phyloP scores from a whole-genome alignment of 64 coral and sea anemone species.

The Montipora cactus region DNA sequence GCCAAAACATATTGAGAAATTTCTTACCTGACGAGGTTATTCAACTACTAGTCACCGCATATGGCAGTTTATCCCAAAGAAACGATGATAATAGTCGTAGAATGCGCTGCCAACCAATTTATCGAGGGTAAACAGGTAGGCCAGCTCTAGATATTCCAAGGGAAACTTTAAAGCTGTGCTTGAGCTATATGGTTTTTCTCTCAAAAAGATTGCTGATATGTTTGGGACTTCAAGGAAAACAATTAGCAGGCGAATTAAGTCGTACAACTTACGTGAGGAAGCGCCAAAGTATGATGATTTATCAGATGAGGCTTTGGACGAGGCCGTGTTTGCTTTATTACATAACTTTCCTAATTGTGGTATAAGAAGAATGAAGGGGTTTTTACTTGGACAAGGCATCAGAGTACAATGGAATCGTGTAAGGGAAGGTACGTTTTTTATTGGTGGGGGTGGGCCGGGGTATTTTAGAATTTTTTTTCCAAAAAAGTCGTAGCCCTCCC shows the following conservation, averaged over 20 bases:
- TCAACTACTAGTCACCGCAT: constrained; percentile 29
- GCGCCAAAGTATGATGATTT: constrained; percentile 55
- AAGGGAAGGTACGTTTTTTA: too few species aligned
- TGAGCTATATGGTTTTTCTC: constrained; percentile 40
- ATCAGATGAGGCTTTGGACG: not conserved
- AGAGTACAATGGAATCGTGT: constrained; percentile 17
- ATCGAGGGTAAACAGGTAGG: constrained; percentile 53
- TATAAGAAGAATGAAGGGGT: too few species aligned
- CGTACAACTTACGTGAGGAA: constrained; percentile 47
- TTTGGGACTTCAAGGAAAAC: constrained; percentile 56
- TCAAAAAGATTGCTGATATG: constrained; percentile 59
- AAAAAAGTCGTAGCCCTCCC: too few species aligned
- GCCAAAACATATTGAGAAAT: constrained; percentile 44
- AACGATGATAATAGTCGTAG: not conserved
- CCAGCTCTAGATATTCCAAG: constrained; percentile 34
- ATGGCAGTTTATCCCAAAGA: constrained; percentile 8
- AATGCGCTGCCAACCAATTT: constrained; percentile 15
- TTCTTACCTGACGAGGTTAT: constrained; percentile 47
- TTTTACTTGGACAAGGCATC: not conserved
- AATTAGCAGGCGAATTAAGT: constrained; percentile 45
- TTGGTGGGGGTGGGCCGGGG: too few species aligned
- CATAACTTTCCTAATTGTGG: not conserved
- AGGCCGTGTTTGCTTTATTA: constrained; percentile 2
- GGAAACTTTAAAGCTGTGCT: constrained; percentile 47
- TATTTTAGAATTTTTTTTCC: too few species aligned